Evolutionary conservation across 2,888 invertebrate species (phyloP).

Genomic region (Calameuta pallipes): DNA sequence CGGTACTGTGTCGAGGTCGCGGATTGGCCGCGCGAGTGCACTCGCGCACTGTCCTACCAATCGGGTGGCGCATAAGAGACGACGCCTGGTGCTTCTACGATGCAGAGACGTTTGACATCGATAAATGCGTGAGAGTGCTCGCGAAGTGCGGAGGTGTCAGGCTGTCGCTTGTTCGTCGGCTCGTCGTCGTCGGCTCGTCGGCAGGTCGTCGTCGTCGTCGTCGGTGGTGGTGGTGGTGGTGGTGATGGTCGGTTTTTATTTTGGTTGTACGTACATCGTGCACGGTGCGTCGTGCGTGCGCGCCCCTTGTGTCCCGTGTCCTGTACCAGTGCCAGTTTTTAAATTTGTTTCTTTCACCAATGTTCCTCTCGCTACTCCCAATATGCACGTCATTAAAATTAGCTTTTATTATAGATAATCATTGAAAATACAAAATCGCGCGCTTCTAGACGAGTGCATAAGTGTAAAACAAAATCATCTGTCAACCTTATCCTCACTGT

Average conservation of each 20-base stretch:
- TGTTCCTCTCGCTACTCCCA: not conserved
- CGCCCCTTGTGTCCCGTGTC: not conserved
- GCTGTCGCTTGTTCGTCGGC: conserved; percentile 72
- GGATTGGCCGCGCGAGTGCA: conserved; percentile 69
- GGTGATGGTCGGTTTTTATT: conserved; percentile 31
- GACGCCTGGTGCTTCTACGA: conserved; percentile 69
- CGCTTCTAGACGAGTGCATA: no score
- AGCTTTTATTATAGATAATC: not conserved
- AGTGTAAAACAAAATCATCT: not conserved
- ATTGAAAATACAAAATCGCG: not conserved
- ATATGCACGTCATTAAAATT: not conserved
- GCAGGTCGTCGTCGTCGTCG: conserved; percentile 37
- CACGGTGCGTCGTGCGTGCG: conserved; percentile 1
- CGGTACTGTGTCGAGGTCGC: conserved; percentile 52
- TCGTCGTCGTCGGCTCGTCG: conserved; percentile 42
- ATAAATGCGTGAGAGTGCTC: conserved; percentile 74
- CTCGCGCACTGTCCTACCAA: conserved; percentile 69
- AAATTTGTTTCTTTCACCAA: not conserved
- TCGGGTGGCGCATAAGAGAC: conserved; percentile 61
- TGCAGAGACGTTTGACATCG: conserved; percentile 73
- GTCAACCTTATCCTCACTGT: not conserved
- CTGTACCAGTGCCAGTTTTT: conserved; percentile 1
- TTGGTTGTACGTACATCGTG: not conserved
- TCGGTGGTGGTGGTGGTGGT: not conserved
- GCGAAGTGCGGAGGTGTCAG: conserved; percentile 72